Base-by-base conservation (phyloP, 2,113 vertebrate genomes). In the Ctenomys sociabilis region DNA sequence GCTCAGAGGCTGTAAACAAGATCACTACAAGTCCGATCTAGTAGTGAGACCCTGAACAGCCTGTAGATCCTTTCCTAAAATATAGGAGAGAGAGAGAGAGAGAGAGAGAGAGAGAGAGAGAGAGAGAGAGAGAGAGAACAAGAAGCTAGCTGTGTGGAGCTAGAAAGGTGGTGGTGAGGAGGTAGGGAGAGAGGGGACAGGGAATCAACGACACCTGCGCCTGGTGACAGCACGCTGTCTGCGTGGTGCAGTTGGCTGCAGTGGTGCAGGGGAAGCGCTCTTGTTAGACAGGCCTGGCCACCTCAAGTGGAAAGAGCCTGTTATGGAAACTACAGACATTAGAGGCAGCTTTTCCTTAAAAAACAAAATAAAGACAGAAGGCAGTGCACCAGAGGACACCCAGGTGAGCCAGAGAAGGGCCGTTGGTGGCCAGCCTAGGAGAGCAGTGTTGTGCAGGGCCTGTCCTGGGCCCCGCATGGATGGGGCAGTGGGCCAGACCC, bases 211-310 rank as follows among this genome's bases (percentile, higher is more conserved):
- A 24, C 0, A 5, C 17, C 7, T 3, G 10, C 0, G 37, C 37
- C 22, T 1, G 22, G 22, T 13, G 72, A 73, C 10, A 0, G 8
- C 6, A 5, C 1, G 11, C 24, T 28, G 10, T 3, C 10, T 45
- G 73, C 43, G 3, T 43, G 43, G 73, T 8, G 22, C 61, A n/a
- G 14, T 10, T 12, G 37, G 70, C 75, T 7, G 13, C 7, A 3
- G 43, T 17, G 26, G 19, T 1, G 14, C 17, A 24, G n/a, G 70
- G 4, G 21, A 72, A 24, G 68, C 3, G n/a, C 19, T 37, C 43
- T 4, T 19, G 43, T 75, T 28, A 45, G 30, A 45, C 28, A 16
- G 73, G 73, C 40, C 40, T 45, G 73, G 40, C 26, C 72, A 6
- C 70, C 72, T 40, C 10, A 5, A 26, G 37, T 1, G n/a, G 12